phyloP scores from a whole-genome alignment of 1,140 invertebrate genomes.

The Pseudomyrmex dendroicus region DNA sequence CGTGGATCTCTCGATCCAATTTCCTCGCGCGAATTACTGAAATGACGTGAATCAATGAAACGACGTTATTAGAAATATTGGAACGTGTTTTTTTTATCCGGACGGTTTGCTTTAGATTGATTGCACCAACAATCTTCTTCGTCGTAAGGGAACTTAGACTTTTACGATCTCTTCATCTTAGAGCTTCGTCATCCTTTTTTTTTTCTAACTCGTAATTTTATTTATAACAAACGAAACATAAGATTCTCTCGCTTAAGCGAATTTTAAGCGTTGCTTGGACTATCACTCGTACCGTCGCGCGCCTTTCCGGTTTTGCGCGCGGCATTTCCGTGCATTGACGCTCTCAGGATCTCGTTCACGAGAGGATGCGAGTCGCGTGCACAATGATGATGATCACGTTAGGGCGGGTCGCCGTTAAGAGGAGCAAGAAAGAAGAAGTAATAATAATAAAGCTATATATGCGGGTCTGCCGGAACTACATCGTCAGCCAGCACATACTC shows the following conservation, averaged over 20 bases:
- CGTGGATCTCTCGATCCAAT: neutral
- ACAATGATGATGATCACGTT: slow-evolving; percentile 9
- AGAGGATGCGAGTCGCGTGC: neutral
- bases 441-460: neutral
- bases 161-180: too few relatives aligned
- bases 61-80: neutral
- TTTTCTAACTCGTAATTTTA: neutral
- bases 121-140: neutral
- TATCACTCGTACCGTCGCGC: neutral
- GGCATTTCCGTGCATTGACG: neutral
- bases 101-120: neutral
- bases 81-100: neutral
- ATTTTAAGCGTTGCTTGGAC: too few relatives aligned
- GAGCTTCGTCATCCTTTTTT: neutral
- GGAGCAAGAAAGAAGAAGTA: slow-evolving; percentile 40
- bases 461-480: slow-evolving; percentile 54
- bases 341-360: neutral
- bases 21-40: neutral
- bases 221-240: neutral
- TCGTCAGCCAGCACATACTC: slow-evolving; percentile 91
- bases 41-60: too few relatives aligned
- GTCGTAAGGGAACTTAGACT: neutral
- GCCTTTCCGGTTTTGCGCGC: neutral
- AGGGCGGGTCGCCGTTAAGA: slow-evolving; percentile 29
- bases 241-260: neutral